Evolutionary conservation across 2,113 vertebrate species (phyloP).

Genomic region (Todiramphus chloris): DNA sequence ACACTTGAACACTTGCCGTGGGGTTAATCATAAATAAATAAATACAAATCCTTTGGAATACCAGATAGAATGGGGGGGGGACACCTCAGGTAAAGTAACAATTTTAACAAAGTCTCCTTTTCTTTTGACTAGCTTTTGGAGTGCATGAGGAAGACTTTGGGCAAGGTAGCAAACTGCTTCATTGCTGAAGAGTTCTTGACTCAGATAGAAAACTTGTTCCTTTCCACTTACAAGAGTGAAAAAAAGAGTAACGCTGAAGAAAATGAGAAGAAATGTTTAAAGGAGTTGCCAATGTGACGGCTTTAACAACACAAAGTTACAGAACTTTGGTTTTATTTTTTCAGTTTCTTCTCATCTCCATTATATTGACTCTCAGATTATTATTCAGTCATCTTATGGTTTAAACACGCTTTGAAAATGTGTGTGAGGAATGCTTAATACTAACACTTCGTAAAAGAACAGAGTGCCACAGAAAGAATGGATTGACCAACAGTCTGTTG

Average conservation of each 20-base stretch:
- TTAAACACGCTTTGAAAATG: not conserved
- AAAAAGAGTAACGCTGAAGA: slow-evolving; percentile 63
- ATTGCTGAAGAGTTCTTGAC: slow-evolving; percentile 86
- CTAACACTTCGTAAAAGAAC: not conserved
- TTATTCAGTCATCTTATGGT: not conserved
- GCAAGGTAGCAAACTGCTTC: slow-evolving; percentile 81
- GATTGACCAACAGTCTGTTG: not conserved
- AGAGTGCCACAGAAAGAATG: not conserved
- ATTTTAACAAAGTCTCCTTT: not conserved
- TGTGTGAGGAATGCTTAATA: not conserved
- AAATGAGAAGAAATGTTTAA: not conserved
- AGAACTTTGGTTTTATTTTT: not conserved
- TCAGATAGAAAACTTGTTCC: slow-evolving; percentile 88
- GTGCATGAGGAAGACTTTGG: slow-evolving; percentile 87
- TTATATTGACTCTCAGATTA: not conserved
- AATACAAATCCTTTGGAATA: not conserved
- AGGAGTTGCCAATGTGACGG: not conserved
- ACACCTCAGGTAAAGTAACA: not conserved
- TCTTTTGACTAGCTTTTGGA: slow-evolving; percentile 84
- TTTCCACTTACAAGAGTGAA: slow-evolving; percentile 80
- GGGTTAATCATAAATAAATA: not conserved
- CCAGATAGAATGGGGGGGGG: not conserved
- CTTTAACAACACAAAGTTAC: not conserved
- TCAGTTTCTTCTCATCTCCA: not conserved
- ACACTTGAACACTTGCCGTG: not conserved